Percentiles rank a stretch among this genome's conserved stretches.
These are phyloP conservation scores for Steromphala cineraria DNA, from an alignment of 2,888 invertebrate genomes.

Conservation along the genomic window DNA sequence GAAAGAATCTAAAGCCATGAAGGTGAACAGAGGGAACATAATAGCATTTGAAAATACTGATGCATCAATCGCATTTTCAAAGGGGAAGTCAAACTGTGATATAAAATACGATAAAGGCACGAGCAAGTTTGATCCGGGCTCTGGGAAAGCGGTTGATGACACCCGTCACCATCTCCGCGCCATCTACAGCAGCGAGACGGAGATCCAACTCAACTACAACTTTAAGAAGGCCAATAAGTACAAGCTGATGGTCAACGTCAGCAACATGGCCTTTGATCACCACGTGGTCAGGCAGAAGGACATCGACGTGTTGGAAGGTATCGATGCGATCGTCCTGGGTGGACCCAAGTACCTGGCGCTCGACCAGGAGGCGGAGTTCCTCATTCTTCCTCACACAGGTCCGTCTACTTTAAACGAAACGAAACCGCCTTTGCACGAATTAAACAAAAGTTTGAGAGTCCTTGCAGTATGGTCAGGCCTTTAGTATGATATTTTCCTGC, in stretches of 20 bases:
- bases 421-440: too few relatives aligned
- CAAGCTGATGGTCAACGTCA: constrained; percentile 31
- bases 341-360: constrained; percentile 43
- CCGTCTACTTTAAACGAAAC: not conserved
- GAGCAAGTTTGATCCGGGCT: not conserved
- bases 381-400: constrained; percentile 64
- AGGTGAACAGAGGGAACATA: not conserved
- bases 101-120: not conserved
- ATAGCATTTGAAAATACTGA: not conserved
- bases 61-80: not conserved
- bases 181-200: not conserved
- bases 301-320: constrained; percentile 55
- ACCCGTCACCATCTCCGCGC: not conserved
- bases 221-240: constrained; percentile 36
- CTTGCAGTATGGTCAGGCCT: too few relatives aligned
- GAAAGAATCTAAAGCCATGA: not conserved
- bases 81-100: not conserved
- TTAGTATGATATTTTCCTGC: too few relatives aligned
- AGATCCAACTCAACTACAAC: constrained; percentile 34
- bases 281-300: not conserved
- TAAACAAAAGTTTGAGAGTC: too few relatives aligned
- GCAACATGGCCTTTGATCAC: constrained; percentile 18
- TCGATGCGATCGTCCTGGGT: constrained; percentile 52
- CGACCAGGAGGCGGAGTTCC: constrained; percentile 28
- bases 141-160: not conserved